A percentile compares a stretch with the other conserved stretches of the same genome.
Conservation (phyloP, 1,140 invertebrate genomes). For the Nasonia vitripennis region DNA sequence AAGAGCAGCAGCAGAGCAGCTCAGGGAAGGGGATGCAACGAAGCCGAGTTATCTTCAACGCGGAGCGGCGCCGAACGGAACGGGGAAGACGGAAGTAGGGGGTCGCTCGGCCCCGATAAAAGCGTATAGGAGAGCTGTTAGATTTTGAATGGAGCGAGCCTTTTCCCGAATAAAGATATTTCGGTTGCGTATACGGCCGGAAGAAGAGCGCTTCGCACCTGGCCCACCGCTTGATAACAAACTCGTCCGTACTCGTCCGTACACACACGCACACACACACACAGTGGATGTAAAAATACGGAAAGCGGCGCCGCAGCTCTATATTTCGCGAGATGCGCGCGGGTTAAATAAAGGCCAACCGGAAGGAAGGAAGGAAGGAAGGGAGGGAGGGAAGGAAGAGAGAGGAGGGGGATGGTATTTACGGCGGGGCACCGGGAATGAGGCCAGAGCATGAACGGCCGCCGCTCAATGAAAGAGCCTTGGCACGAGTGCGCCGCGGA, state of each 20-base stretch:
- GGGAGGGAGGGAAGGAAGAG: not conserved
- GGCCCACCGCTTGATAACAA: too few relatives aligned
- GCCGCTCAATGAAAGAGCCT: conserved; percentile 63
- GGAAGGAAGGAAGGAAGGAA: not conserved
- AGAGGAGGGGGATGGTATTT: conserved; percentile 41
- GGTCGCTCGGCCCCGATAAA: too few relatives aligned
- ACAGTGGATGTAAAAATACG: too few relatives aligned
- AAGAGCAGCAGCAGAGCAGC: not conserved
- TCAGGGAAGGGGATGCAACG: not conserved
- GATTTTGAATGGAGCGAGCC: too few relatives aligned
- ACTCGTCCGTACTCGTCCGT: too few relatives aligned
- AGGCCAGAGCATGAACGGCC: conserved; percentile 17
- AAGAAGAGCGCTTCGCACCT: too few relatives aligned
- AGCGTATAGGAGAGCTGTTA: too few relatives aligned
- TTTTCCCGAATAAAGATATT: too few relatives aligned
- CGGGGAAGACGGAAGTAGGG: not conserved
- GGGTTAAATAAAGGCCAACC: not conserved
- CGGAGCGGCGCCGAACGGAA: not conserved
- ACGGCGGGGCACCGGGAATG: conserved; percentile 58
- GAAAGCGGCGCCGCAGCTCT: too few relatives aligned
- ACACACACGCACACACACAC: too few relatives aligned
- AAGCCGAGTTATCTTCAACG: not conserved
- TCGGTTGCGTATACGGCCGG: too few relatives aligned
- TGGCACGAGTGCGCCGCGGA: conserved; percentile 61
- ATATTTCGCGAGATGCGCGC: not conserved